A percentile compares a stretch with the other conserved stretches of the same genome.
phyloP scores from a whole-genome alignment of 2,888 invertebrate species.

The Listrodromus nycthemerus region DNA sequence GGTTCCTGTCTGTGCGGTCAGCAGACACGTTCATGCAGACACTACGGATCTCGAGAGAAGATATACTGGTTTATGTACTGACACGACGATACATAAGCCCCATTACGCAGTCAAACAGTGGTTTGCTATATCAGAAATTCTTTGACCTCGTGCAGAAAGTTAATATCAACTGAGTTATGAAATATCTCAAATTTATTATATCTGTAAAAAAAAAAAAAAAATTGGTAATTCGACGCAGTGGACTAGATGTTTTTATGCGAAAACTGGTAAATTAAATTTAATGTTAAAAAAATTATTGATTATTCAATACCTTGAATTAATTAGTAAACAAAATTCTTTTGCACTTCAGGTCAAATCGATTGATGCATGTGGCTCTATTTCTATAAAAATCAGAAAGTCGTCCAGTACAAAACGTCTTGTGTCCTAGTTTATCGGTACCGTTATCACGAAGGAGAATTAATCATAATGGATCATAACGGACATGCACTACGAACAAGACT shows the following conservation, averaged over 20 bases:
- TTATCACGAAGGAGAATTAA: constrained; percentile 26
- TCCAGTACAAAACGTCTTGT: constrained; percentile 8
- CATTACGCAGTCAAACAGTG: background rate
- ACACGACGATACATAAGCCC: background rate
- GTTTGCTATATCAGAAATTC: background rate
- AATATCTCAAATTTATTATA: background rate
- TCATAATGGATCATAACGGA: constrained; percentile 42
- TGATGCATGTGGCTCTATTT: background rate
- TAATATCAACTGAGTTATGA: background rate
- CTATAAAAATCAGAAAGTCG: background rate
- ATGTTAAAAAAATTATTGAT: too few species aligned
- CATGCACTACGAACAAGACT: constrained; percentile 39
- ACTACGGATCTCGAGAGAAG: background rate
- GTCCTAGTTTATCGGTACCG: constrained; percentile 1
- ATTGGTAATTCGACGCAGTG: too few species aligned
- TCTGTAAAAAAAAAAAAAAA: too few species aligned
- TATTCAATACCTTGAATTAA: too few species aligned
- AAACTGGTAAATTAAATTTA: too few species aligned
- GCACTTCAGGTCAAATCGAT: background rate
- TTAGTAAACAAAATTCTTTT: too few species aligned
- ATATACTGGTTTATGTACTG: background rate
- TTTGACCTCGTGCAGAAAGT: background rate
- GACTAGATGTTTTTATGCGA: too few species aligned
- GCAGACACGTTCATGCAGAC: background rate
- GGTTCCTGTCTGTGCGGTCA: background rate